Base-by-base conservation (phyloP, 2,797 vertebrate species). In the Leptoclinus maculatus region DNA sequence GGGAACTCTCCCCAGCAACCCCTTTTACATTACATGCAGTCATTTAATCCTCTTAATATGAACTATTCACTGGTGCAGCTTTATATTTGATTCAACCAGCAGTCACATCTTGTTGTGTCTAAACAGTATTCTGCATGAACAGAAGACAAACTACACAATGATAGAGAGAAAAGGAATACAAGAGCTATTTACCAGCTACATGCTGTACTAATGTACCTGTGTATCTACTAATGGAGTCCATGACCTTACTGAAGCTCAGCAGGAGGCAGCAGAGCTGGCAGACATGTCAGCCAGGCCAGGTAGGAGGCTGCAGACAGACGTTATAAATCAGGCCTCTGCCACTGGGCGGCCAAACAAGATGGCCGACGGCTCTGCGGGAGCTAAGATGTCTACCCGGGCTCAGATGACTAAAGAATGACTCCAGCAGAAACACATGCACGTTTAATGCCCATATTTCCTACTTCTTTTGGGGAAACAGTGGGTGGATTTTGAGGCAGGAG, bases 321-420 rank as follows among this genome's bases (percentile, higher is more conserved):
- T 82, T 89, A 91, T 95, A 94, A 95, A 95, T 95, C 93, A 90
- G 74, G 11, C 63, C 79, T 66, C 74, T 83, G 83, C 88, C 91
- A 85, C 89, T 80, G 86, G 91, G 90, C 86, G 86, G 86, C 77
- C 86, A 84, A 86, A 91, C 86, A 92, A 92, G 85, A 93, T 90
- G 92, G 89, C 89, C 87, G 82, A 76, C 23, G 51, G 73, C 92
- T 91, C 91, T 65, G 88, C 74, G 83, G 91, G 90, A 87, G 89
- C 88, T 83, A 93, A 92, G 85, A 95, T 93, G 93, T 93, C 92
- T 25, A 85, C 85, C 12, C 1, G 5, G 80, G 89, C 89, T 95
- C 91, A 0, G 73, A 87, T 95, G 84, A 91, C 94, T 91, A 84
- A 91, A 89, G 90, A 92, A 93, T 86, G 82, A 92, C 80, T 87